Percentiles rank a stretch among this genome's conserved stretches.
Evolutionary conservation across 2,797 vertebrate species (phyloP).

Genomic region (Chrosomus eos): DNA sequence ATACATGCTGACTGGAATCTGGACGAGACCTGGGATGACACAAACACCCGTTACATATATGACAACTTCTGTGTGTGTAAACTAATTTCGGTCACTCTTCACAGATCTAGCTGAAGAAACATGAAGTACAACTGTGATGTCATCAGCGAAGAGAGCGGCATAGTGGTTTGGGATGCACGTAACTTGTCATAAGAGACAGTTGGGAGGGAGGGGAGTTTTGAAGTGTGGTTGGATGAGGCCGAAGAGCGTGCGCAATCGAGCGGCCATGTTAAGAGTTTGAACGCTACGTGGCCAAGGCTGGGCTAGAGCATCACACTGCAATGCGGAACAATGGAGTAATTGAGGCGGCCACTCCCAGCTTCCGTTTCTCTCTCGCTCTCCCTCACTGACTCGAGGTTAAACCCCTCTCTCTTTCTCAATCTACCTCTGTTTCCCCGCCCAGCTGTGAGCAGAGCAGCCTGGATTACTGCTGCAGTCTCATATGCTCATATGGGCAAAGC

Average conservation of each 20-base stretch:
- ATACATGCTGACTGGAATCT: conserved; percentile 99
- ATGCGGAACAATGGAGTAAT: conserved; percentile 81
- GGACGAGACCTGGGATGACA: conserved; percentile 85
- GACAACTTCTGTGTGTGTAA: background rate
- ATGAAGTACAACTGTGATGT: background rate
- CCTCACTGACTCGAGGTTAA: background rate
- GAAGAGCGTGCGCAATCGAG: conserved; percentile 41
- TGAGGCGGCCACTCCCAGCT: conserved; percentile 79
- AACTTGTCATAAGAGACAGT: conserved; percentile 41
- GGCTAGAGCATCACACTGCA: conserved; percentile 57
- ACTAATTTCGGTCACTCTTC: background rate
- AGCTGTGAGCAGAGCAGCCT: conserved; percentile 23
- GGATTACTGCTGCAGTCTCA: conserved; percentile 85
- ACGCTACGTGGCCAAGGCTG: conserved; percentile 34
- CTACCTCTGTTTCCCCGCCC: conserved; percentile 39
- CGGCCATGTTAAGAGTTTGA: conserved; percentile 65
- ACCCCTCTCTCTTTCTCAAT: conserved; percentile 4
- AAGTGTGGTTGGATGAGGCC: conserved; percentile 18
- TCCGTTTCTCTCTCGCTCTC: conserved; percentile 50
- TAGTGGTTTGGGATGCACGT: background rate
- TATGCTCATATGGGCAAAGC: conserved; percentile 71
- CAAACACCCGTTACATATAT: background rate
- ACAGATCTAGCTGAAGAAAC: background rate
- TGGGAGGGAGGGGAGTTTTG: conserved; percentile 33
- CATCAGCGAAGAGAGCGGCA: background rate